These are phyloP conservation scores for Diploptera punctata DNA, from an alignment of 2,888 invertebrate species.

Conservation along the genomic window DNA sequence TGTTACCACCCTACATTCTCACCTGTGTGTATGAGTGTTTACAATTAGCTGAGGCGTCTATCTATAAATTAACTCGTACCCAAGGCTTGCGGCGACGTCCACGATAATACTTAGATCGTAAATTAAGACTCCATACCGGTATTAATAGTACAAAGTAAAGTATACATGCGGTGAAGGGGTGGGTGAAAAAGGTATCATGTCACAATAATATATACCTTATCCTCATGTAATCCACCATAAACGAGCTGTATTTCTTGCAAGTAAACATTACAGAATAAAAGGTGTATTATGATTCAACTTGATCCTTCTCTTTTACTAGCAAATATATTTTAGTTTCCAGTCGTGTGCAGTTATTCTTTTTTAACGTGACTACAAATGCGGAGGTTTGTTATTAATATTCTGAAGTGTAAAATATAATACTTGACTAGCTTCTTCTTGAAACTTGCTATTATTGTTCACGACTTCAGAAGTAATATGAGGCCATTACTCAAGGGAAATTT, in stretches of 20 bases:
- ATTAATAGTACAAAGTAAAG: too few species aligned
- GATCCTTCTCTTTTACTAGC: too few species aligned
- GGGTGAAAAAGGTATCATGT: slow-evolving; percentile 23
- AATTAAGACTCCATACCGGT: too few species aligned
- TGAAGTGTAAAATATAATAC: slow-evolving; percentile 5
- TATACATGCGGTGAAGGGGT: neutral
- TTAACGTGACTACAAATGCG: too few species aligned
- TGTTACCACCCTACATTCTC: too few species aligned
- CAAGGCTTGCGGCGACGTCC: too few species aligned
- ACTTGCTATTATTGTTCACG: neutral
- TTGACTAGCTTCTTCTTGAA: neutral
- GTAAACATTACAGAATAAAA: neutral
- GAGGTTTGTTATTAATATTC: neutral
- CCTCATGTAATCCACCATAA: slow-evolving; percentile 36
- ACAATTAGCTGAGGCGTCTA: too few species aligned
- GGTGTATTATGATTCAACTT: neutral
- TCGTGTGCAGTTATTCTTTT: too few species aligned
- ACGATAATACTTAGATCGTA: too few species aligned
- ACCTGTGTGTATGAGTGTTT: too few species aligned
- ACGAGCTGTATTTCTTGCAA: slow-evolving; percentile 34
- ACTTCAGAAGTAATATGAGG: neutral
- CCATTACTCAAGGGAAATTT: neutral
- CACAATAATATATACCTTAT: slow-evolving; percentile 39
- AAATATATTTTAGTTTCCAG: too few species aligned
- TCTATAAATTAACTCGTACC: too few species aligned